phyloP scores from a whole-genome alignment of 2,888 invertebrate species.

The Ernsta delagoae region DNA sequence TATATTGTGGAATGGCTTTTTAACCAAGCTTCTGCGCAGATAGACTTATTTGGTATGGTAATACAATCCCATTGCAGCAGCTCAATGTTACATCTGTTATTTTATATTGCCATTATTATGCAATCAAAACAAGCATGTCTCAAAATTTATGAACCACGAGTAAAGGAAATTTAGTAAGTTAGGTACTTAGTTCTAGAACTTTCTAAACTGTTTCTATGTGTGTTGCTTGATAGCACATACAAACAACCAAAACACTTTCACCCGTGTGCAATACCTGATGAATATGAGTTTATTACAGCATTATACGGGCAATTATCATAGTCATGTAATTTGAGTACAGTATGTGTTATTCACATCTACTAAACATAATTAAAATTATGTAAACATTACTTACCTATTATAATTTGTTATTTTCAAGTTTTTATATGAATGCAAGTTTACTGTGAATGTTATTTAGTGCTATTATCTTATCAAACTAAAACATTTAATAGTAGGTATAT shows the following conservation, averaged over 20 bases:
- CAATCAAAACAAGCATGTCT: constrained; percentile 19
- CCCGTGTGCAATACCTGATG: background rate
- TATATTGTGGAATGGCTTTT: constrained; percentile 40
- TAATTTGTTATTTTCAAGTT: background rate
- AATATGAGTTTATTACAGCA: background rate
- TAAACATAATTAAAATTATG: background rate
- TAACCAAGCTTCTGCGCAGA: constrained; percentile 26
- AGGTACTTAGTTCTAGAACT: background rate
- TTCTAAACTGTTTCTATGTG: background rate
- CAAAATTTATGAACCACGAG: background rate
- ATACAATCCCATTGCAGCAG: constrained; percentile 1
- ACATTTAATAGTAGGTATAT: no score
- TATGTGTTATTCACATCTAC: background rate
- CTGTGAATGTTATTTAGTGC: no score
- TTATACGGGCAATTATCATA: background rate
- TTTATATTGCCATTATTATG: constrained; percentile 7
- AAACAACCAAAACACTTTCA: background rate
- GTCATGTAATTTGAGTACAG: background rate
- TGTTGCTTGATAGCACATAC: constrained; percentile 6
- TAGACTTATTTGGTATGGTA: constrained; percentile 23
- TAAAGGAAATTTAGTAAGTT: background rate
- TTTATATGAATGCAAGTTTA: no score
- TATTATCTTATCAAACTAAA: no score
- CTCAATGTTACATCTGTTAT: constrained; percentile 16
- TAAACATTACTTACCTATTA: background rate